Base-by-base conservation (phyloP, 2,113 vertebrate species). In the Pedionomus torquatus region DNA sequence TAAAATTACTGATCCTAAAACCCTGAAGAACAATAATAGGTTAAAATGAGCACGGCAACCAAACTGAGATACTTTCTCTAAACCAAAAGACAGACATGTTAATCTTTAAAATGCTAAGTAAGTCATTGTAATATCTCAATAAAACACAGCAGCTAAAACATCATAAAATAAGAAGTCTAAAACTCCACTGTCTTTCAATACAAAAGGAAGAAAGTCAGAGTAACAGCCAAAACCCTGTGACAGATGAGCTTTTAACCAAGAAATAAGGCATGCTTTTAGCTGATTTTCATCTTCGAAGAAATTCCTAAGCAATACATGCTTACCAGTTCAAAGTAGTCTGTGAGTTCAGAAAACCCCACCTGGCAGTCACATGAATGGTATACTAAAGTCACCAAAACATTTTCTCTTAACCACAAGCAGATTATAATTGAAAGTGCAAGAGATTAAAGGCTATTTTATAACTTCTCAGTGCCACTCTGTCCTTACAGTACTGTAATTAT, bases 381-480 rank as follows among this genome's bases (percentile, higher is more conserved):
- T 14, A 28, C 30, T 35, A 33, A 52, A 86, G 37, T 41, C 79
- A 86, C 61, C 57, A 89, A 82, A 71, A 57, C 55, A 95, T 54
- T 89, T 97, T 93, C 78, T 65, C 35, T 89, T 70, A 91, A 94
- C 26, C 52, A 85, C 65, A 86, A 83, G 16, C 57, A 96, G 82
- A 78, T 93, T 89, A 76, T 68, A 97, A 97, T 92, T 96, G 90
- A 87, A 57, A 95, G 31, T 76, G 74, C 14, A 84, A 84, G 76
- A 95, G 72, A 96, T 90, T 85, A 96, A 97, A 98, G 58, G 72
- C 33, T 19, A 93, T 78, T 92, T 96, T 83, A 95, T 93, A 84
- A 95, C 79, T 94, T 80, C 58, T 83, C 74, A 66, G 66, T 26
- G 54, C 76, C 61, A 79, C 55, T 94, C 89, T 66, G 26, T 94